These are phyloP conservation scores for Leptobrachium leishanense DNA, from an alignment of 2,113 vertebrate species.

Conservation along the genomic window DNA sequence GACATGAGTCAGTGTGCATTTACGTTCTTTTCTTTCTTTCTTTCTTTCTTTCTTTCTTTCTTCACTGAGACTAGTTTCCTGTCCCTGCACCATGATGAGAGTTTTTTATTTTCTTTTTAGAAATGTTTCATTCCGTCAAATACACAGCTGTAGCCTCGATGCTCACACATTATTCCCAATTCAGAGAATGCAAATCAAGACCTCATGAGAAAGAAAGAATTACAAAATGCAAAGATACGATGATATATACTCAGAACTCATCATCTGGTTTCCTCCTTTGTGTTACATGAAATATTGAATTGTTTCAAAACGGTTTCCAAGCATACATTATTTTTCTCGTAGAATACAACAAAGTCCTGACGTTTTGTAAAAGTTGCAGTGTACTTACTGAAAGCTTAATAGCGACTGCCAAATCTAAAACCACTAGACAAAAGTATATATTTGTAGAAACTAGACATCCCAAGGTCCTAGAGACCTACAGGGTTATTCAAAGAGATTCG, in stretches of 20 bases:
- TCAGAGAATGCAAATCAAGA: slow-evolving; percentile 43
- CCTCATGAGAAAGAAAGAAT: neutral
- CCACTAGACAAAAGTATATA: too few relatives aligned
- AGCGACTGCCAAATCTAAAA: too few relatives aligned
- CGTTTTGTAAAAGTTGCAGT: too few relatives aligned
- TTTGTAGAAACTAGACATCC: too few relatives aligned
- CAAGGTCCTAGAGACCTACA: too few relatives aligned
- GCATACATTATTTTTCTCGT: too few relatives aligned
- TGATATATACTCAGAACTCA: neutral
- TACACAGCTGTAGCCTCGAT: slow-evolving; percentile 4
- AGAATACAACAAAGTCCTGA: too few relatives aligned
- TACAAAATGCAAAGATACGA: neutral
- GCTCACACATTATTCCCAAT: neutral
- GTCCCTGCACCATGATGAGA: neutral
- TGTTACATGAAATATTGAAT: too few relatives aligned
- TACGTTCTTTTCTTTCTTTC: slow-evolving; percentile 2
- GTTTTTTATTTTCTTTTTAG: neutral
- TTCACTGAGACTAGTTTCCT: slow-evolving; percentile 40
- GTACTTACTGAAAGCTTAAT: too few relatives aligned
- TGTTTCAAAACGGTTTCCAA: too few relatives aligned
- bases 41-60: neutral
- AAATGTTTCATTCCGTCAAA: neutral
- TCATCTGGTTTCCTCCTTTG: neutral
- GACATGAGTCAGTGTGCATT: slow-evolving; percentile 19
- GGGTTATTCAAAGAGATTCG: too few relatives aligned